These are phyloP conservation scores for Monopterus albus DNA, from an alignment of 2,113 vertebrate genomes.

Conservation along the genomic window DNA sequence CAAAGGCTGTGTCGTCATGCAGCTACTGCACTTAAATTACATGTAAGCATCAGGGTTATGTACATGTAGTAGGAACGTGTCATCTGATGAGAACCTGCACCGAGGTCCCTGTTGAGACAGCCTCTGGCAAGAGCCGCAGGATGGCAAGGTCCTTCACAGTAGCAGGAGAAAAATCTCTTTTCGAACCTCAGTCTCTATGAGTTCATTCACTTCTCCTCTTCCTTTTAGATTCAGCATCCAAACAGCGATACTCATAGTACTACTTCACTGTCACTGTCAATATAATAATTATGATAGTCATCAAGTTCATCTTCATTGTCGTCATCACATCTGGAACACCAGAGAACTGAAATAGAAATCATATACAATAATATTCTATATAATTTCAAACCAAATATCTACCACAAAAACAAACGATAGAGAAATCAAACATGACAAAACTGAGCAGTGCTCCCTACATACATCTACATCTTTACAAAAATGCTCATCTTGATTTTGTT, in stretches of 20 bases:
- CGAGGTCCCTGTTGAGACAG: slow-evolving; percentile 3
- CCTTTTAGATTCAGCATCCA: slow-evolving; percentile 42
- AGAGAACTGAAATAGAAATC: slow-evolving; percentile 65
- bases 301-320: slow-evolving; percentile 60
- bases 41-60: slow-evolving; percentile 79
- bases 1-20: slow-evolving; percentile 82
- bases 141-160: slow-evolving; percentile 66
- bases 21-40: slow-evolving; percentile 81
- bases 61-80: slow-evolving; percentile 72
- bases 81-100: slow-evolving; percentile 57
- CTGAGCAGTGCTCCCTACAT: slow-evolving; percentile 71
- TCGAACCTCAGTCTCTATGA: slow-evolving; percentile 24
- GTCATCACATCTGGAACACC: slow-evolving; percentile 61
- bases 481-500: slow-evolving; percentile 60
- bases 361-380: slow-evolving; percentile 71
- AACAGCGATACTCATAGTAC: slow-evolving; percentile 74
- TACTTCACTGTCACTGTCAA: slow-evolving; percentile 43
- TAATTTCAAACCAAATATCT: slow-evolving; percentile 71
- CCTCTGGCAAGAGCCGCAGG: slow-evolving; percentile 52
- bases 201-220: slow-evolving; percentile 26
- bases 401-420: slow-evolving; percentile 75
- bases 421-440: slow-evolving; percentile 73
- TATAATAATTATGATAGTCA: slow-evolving; percentile 64
- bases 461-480: slow-evolving; percentile 75
- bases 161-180: slow-evolving; percentile 44